Conservation (phyloP, 2,888 invertebrate species). For the Chrysolina haemoptera region DNA sequence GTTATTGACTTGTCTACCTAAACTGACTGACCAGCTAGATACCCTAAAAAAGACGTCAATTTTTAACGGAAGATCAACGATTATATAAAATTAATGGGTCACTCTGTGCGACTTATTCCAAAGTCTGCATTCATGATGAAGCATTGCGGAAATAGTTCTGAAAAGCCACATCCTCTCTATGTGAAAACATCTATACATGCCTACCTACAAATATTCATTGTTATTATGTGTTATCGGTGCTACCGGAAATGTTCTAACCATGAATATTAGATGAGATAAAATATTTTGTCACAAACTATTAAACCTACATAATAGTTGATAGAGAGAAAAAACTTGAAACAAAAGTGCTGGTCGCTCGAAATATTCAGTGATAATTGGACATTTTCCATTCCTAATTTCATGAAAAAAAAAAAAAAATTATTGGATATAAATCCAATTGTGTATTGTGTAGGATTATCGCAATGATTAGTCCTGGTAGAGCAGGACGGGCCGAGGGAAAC, state of each 20-base stretch:
- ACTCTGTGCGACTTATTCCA: neutral
- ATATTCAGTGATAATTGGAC: neutral
- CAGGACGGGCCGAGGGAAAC: too few relatives aligned
- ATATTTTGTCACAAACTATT: slow-evolving; percentile 6
- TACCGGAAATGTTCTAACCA: slow-evolving; percentile 32
- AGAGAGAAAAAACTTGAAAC: neutral
- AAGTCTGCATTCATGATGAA: slow-evolving; percentile 13
- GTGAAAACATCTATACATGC: slow-evolving; percentile 17
- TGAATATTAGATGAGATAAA: slow-evolving; percentile 30
- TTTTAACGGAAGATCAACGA: neutral
- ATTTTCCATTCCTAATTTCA: too few relatives aligned
- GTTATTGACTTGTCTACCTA: too few relatives aligned
- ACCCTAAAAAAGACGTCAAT: neutral
- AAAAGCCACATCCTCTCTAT: slow-evolving; percentile 17
- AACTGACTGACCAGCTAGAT: too few relatives aligned
- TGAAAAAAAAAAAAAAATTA: too few relatives aligned
- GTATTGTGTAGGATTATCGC: too few relatives aligned
- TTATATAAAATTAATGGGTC: neutral
- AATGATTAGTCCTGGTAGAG: too few relatives aligned
- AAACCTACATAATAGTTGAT: slow-evolving; percentile 28
- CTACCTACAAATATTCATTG: slow-evolving; percentile 28
- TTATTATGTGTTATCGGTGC: slow-evolving; percentile 21
- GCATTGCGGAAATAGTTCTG: slow-evolving; percentile 7
- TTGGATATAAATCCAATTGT: too few relatives aligned
- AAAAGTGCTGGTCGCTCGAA: neutral